Percentiles rank a stretch among this genome's conserved stretches.
Evolutionary conservation across 2,113 vertebrate genomes (phyloP).

Genomic region (Pterocles gutturalis): DNA sequence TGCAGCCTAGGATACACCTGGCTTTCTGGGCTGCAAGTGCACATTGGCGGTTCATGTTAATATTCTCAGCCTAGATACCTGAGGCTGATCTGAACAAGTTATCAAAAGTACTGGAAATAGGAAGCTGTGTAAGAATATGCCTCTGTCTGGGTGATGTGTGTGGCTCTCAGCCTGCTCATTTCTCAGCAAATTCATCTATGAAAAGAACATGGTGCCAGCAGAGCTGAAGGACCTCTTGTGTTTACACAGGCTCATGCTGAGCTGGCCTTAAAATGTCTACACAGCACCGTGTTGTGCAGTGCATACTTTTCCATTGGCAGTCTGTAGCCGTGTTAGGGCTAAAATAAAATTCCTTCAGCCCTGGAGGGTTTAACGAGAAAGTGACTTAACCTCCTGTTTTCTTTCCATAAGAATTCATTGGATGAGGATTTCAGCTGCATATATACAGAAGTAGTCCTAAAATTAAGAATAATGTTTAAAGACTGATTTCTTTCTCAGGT

Average conservation of each 20-base stretch:
- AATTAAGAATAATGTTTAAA: background rate
- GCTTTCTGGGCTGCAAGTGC: too few species aligned
- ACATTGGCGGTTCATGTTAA: too few species aligned
- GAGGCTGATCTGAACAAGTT: background rate
- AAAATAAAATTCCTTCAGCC: background rate
- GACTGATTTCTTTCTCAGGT: background rate
- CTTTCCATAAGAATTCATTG: background rate
- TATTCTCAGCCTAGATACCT: background rate
- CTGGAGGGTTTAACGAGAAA: background rate
- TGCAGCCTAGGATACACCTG: too few species aligned
- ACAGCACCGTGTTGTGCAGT: fast-evolving
- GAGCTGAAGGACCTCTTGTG: background rate
- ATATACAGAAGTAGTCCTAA: background rate
- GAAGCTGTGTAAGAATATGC: background rate
- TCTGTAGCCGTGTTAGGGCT: background rate
- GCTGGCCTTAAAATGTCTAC: background rate
- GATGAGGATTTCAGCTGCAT: background rate
- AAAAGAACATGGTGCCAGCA: fast-evolving
- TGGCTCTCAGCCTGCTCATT: background rate
- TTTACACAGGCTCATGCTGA: background rate
- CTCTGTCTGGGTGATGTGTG: background rate
- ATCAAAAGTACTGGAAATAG: background rate
- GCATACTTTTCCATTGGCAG: background rate
- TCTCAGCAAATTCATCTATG: background rate
- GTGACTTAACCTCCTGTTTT: background rate